Conservation (phyloP, 1,140 invertebrate species). For the Thaumatotibia leucotreta region DNA sequence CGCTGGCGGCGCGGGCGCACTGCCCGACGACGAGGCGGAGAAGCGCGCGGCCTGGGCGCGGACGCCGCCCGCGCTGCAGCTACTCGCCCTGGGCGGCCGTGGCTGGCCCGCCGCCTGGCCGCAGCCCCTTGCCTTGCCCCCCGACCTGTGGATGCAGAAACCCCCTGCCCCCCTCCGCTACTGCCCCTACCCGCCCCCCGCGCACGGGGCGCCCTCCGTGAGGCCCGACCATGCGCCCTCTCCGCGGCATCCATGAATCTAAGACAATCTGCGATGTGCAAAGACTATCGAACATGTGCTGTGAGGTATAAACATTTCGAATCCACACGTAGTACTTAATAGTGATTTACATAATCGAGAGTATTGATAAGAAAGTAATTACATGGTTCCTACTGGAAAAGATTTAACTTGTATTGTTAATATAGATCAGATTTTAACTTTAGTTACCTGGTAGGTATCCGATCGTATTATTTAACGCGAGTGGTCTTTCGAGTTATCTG, state of each 20-base stretch:
- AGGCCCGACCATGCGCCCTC: conserved; percentile 47
- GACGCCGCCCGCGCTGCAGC: conserved; percentile 60
- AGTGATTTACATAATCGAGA: conserved; percentile 35
- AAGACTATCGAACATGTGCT: conserved; percentile 28
- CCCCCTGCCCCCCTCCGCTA: conserved; percentile 61
- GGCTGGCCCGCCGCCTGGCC: conserved; percentile 63
- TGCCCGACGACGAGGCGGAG: conserved; percentile 60
- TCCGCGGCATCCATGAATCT: conserved; percentile 54
- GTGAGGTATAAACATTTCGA: conserved; percentile 20
- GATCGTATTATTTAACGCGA: conserved; percentile 3
- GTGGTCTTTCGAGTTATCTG: not conserved
- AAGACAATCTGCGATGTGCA: not conserved
- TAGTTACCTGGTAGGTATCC: conserved; percentile 50
- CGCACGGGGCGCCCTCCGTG: conserved; percentile 44
- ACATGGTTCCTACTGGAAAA: conserved; percentile 69
- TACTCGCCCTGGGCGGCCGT: conserved; percentile 61
- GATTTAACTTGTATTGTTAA: conserved; percentile 40
- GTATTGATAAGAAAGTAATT: conserved; percentile 39
- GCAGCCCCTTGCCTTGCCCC: conserved; percentile 54
- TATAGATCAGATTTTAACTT: conserved; percentile 42
- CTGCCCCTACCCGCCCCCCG: conserved; percentile 67
- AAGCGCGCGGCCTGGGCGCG: conserved; percentile 68
- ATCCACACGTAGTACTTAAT: conserved; percentile 24
- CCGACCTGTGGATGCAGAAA: conserved; percentile 69
- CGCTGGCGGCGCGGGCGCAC: conserved; percentile 38